These are phyloP conservation scores for Pseudolycoriella hygida DNA, from an alignment of 2,888 invertebrate genomes.

Conservation along the genomic window DNA sequence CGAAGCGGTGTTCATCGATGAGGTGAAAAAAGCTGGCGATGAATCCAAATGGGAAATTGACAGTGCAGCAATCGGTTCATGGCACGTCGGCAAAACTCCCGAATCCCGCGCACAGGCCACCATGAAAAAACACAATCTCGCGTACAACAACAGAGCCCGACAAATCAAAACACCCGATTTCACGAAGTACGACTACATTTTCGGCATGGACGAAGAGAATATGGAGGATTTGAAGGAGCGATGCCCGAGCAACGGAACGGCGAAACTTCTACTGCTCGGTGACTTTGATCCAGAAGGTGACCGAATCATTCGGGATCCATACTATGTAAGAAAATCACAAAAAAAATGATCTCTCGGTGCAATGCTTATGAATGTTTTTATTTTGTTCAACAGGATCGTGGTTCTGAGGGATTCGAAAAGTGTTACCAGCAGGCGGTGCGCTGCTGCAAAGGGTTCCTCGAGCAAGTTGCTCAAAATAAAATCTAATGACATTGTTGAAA, in stretches of 20 bases:
- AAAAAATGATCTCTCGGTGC: conserved; percentile 1
- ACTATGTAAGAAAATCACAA: conserved; percentile 48
- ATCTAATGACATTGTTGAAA: too few species aligned
- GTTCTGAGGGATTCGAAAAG: conserved; percentile 51
- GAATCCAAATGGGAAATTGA: conserved; percentile 63
- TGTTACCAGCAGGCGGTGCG: conserved; percentile 56
- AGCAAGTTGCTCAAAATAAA: too few species aligned
- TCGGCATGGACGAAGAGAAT: conserved; percentile 85
- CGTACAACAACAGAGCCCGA: conserved; percentile 60
- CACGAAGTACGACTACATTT: conserved; percentile 62
- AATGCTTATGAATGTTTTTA: too few species aligned
- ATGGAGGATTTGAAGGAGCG: conserved; percentile 43
- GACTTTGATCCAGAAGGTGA: conserved; percentile 64
- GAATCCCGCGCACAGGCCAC: conserved; percentile 57
- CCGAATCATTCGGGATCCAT: conserved; percentile 70
- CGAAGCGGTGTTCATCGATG: conserved; percentile 73
- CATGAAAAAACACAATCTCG: conserved; percentile 53
- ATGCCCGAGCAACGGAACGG: conserved; percentile 41
- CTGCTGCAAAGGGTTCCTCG: conserved; percentile 48
- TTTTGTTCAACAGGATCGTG: conserved; percentile 37
- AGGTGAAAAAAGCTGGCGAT: conserved; percentile 45
- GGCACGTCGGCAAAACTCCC: conserved; percentile 75
- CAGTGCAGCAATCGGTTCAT: conserved; percentile 79
- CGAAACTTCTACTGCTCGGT: conserved; percentile 61
- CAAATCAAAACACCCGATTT: conserved; percentile 81